Conservation (phyloP, 2,113 vertebrate species). For the Pteruthius melanotis region DNA sequence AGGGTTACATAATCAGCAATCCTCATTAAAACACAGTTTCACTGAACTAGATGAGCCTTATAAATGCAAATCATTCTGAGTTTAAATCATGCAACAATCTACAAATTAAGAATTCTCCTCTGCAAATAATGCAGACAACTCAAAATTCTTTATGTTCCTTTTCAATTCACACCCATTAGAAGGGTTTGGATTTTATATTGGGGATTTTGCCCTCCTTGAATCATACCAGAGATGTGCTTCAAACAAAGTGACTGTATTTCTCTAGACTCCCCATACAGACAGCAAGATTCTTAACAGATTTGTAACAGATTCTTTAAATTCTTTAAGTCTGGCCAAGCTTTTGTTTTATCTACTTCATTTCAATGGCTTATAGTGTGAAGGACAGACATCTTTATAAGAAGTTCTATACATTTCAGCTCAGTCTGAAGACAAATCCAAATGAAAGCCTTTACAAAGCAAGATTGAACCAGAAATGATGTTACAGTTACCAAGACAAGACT, state of each 20-base stretch:
- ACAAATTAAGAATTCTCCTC: background rate
- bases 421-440: background rate
- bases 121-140: background rate
- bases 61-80: background rate
- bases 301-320: slow-evolving; percentile 19
- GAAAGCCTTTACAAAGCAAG: background rate
- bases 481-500: background rate
- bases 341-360: background rate
- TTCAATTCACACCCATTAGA: background rate
- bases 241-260: background rate
- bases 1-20: slow-evolving; percentile 8
- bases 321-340: background rate
- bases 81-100: background rate
- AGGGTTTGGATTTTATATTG: background rate
- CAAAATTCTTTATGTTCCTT: background rate
- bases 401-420: background rate
- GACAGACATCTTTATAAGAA: background rate
- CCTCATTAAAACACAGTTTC: slow-evolving; percentile 8
- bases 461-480: background rate
- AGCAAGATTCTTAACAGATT: background rate
- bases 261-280: background rate
- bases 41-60: background rate
- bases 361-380: background rate
- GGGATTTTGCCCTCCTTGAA: background rate
- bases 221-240: background rate